Base-by-base conservation (phyloP, 92 coral and sea anemone genomes). In the Pocillopora meandrina region DNA sequence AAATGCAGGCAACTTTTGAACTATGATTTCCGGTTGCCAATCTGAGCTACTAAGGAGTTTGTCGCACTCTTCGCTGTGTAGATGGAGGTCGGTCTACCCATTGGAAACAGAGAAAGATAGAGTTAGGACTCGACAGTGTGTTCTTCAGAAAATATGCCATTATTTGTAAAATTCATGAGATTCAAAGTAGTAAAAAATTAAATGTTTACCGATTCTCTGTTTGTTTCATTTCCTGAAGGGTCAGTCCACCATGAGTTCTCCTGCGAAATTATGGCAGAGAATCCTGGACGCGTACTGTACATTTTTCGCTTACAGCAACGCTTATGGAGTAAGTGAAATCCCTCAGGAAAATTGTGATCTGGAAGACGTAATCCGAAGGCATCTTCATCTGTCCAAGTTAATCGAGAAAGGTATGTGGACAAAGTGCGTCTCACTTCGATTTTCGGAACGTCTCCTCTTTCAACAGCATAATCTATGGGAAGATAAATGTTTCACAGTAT, bases 301-400 rank as follows among this genome's bases (percentile, higher is more conserved):
- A 26, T 26, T n/a, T 33, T 58, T 33, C 81, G 49, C 20, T 11
- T 77, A 9, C 34, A 56, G 70, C 20, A 77, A 7, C 81, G 58
- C 81, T 34, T 77, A 33, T 58, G 68, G 56, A 12, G 17, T 13
- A 77, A 62, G 55, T 12, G 33, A 58, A 77, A 77, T 26, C 81
- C 81, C 2, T 77, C 56, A 1, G 81, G 81, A 6, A 77, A n/a
- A n/a, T 76, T 12, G 5, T 49, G 14, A 18, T 56, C 56, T 12
- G 81, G 81, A 59, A 77, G 70, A 26, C 52, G 81, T 77, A 77
- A 49, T 21, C 56, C 81, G 11, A 47, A 52, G 31, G 56, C 1
- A 58, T 77, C 55, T 0, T 60, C 63, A 12, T 74, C 61, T 5
- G 63, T 15, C 55, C 57, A 62, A 10, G 70, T 77, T 2, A 77